These are phyloP conservation scores for Chymomyza fuscimana DNA, from an alignment of 2,888 invertebrate species.

Conservation along the genomic window DNA sequence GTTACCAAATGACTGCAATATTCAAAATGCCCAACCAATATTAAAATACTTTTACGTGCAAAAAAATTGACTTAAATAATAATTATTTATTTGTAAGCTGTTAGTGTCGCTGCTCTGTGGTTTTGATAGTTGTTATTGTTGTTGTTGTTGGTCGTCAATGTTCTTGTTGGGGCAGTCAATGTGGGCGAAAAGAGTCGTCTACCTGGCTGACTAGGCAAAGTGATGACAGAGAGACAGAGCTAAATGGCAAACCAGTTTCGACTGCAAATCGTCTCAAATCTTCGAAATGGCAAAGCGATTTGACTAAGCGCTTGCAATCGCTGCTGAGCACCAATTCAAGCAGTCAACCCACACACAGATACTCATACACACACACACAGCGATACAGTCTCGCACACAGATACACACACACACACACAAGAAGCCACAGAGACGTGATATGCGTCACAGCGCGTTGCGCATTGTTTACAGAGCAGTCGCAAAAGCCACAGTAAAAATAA, in stretches of 20 bases:
- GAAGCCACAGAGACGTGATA: constrained; percentile 1
- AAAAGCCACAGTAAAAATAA: constrained; percentile 18
- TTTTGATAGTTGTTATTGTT: not conserved
- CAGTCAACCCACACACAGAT: constrained; percentile 20
- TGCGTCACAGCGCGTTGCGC: constrained; percentile 38
- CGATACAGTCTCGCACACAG: not conserved
- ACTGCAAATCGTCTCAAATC: constrained; percentile 31
- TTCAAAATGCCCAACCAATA: not conserved
- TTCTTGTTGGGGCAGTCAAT: constrained; percentile 15
- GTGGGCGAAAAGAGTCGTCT: constrained; percentile 45
- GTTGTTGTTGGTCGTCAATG: constrained; percentile 14
- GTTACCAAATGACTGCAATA: not conserved
- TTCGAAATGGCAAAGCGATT: constrained; percentile 49
- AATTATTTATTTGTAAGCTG: not conserved
- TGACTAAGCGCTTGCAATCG: constrained; percentile 54
- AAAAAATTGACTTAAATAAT: not conserved
- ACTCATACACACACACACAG: not conserved
- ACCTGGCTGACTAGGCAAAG: constrained; percentile 26
- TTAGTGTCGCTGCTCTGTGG: not conserved
- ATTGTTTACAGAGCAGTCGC: constrained; percentile 30
- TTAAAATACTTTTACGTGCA: not conserved
- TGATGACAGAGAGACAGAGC: constrained; percentile 11
- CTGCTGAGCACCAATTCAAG: constrained; percentile 15
- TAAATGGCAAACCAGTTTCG: constrained; percentile 54
- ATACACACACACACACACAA: constrained; percentile 6